phyloP scores from a whole-genome alignment of 2,113 vertebrate genomes.

The Podarcis raffonei region DNA sequence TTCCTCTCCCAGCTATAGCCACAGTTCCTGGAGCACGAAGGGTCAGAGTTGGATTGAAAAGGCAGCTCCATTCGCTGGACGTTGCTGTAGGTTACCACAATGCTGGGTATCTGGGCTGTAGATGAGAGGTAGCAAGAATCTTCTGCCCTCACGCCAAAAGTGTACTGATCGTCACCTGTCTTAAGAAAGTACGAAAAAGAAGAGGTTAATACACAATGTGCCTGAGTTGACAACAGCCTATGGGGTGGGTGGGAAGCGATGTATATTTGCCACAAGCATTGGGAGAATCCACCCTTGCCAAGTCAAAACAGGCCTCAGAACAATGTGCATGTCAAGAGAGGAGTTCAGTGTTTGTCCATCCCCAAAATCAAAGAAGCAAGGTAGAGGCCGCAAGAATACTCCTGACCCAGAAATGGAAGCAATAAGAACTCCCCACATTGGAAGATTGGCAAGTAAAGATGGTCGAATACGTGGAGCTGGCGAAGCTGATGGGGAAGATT shows the following conservation, averaged over 20 bases:
- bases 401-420: too few species aligned
- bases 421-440: too few species aligned
- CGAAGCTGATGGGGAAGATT: too few species aligned
- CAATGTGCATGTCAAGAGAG: background rate
- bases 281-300: fast-evolving
- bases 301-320: slow-evolving; percentile 9
- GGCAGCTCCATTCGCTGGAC: slow-evolving; percentile 44
- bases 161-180: slow-evolving; percentile 46
- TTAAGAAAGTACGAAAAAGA: slow-evolving; percentile 51
- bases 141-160: slow-evolving; percentile 46
- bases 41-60: slow-evolving; percentile 41
- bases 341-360: too few species aligned
- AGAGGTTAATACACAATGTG: slow-evolving; percentile 23
- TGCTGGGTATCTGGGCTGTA: slow-evolving; percentile 64
- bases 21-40: background rate
- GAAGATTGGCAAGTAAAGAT: too few species aligned
- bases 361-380: background rate
- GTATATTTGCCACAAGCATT: slow-evolving; percentile 7
- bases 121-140: background rate
- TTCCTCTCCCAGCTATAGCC: slow-evolving; percentile 52
- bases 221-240: slow-evolving; percentile 5
- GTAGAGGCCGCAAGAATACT: too few species aligned
- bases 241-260: background rate
- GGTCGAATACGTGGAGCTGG: too few species aligned
- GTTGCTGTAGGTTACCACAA: slow-evolving; percentile 62